These are phyloP conservation scores for Liopterus haemorrhoidalis DNA, from an alignment of 2,888 invertebrate genomes.

Conservation along the genomic window DNA sequence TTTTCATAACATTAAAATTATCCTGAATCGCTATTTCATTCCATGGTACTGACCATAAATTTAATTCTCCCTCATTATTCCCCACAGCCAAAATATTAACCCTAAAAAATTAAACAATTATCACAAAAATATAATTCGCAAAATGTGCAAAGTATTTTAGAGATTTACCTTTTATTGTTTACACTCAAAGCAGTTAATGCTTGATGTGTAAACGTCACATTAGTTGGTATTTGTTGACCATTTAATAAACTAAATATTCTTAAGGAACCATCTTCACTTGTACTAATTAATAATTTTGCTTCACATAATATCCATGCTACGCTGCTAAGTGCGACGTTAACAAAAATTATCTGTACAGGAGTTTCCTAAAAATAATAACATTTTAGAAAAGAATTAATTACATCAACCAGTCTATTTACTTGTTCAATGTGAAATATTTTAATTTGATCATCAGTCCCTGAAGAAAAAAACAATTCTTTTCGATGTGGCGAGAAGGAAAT, in stretches of 20 bases:
- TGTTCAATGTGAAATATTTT: conserved; percentile 43
- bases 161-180: conserved; percentile 32
- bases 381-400: conserved; percentile 7
- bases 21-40: conserved; percentile 18
- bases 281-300: conserved; percentile 41
- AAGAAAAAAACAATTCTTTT: conserved; percentile 43
- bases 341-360: conserved; percentile 42
- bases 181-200: conserved; percentile 30
- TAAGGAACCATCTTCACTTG: conserved; percentile 38
- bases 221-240: conserved; percentile 35
- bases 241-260: conserved; percentile 40
- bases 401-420: conserved; percentile 31
- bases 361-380: conserved; percentile 37
- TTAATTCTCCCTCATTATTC: conserved; percentile 38
- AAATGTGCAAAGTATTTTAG: not conserved
- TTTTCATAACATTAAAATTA: conserved; percentile 9
- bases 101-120: conserved; percentile 33
- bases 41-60: conserved; percentile 44
- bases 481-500: conserved; percentile 42
- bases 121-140: not conserved
- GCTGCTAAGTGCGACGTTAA: conserved; percentile 35
- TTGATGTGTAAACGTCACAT: conserved; percentile 25
- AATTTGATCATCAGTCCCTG: conserved; percentile 42
- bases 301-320: conserved; percentile 41
- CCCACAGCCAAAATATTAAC: conserved; percentile 39